These are phyloP conservation scores for Oryzias woworae DNA, from an alignment of 2,113 vertebrate species.

Conservation along the genomic window DNA sequence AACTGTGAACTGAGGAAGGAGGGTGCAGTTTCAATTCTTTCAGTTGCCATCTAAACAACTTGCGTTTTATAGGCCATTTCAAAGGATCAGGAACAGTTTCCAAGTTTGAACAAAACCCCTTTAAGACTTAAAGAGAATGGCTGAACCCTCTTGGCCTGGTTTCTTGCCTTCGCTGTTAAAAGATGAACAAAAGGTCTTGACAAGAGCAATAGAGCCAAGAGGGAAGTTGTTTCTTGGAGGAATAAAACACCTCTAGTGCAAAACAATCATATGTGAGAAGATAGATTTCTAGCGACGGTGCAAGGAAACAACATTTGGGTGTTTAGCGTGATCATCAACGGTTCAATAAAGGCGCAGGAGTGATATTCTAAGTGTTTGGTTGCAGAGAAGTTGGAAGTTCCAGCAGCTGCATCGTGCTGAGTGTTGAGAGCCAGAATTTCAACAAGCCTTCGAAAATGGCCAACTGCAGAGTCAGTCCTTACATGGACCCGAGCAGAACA, in stretches of 20 bases:
- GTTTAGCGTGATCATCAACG: too few relatives aligned
- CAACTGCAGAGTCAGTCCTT: slow-evolving; percentile 65
- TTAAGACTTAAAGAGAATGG: slow-evolving; percentile 57
- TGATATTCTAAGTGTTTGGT: slow-evolving; percentile 7
- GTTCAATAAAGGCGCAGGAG: background rate
- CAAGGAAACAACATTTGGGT: background rate
- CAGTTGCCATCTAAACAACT: slow-evolving; percentile 60
- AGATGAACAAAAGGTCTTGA: slow-evolving; percentile 54
- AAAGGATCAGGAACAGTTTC: slow-evolving; percentile 25
- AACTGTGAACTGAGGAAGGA: background rate
- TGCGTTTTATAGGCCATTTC: slow-evolving; percentile 32
- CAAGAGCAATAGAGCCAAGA: slow-evolving; percentile 38
- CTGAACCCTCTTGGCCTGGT: slow-evolving; percentile 54
- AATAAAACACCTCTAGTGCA: slow-evolving; percentile 46
- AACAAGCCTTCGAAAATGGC: slow-evolving; percentile 69
- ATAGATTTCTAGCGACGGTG: background rate
- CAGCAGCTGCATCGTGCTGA: slow-evolving; percentile 64
- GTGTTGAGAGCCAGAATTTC: slow-evolving; percentile 63
- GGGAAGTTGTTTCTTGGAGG: slow-evolving; percentile 31
- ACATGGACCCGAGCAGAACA: slow-evolving; percentile 55
- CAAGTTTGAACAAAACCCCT: slow-evolving; percentile 38
- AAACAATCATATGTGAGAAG: background rate
- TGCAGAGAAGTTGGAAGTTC: slow-evolving; percentile 15
- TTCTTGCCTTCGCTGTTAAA: slow-evolving; percentile 61
- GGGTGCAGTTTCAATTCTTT: slow-evolving; percentile 29